Evolutionary conservation across 37 sponge, comb jelly and placozoan genomes (phyloP), one percentile per base, ranked within the genome.

Genomic region (Aplysina aerophoba): DNA sequence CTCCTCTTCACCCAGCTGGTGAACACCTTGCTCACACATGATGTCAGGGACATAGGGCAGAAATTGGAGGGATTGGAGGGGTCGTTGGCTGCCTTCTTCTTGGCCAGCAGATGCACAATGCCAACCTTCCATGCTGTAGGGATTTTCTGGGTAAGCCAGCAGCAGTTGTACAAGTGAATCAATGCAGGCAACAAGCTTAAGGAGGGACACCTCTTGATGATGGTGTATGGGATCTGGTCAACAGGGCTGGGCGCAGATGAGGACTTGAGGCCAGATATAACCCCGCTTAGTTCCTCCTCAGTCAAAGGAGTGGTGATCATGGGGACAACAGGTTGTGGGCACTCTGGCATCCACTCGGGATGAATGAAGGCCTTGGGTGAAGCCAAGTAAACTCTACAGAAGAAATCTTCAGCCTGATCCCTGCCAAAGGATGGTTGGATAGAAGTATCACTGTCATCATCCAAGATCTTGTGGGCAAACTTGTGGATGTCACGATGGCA

Each of bases 71-170:
- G 54, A 11, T 27, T 53, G n/a, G 55, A 55, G 72, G 57, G 27
- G 27, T 79, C 56, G 16, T 79, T 58, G 0, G n/a, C 80, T 31
- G 80, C 80, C 27, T 55, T 19, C n/a, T 68, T 35, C 69, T 68
- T n/a, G 17, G 28, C 69, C 17, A 68, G 27, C 30, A 68, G 30
- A 30, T 68, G 69, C 30, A 75, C 44, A n/a, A 75, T 27, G 21
- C 59, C 82, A 36, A 22, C 55, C 37, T 81, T 81, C 82, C 82
- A 81, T 28, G 56, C 59, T 35, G 39, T 20, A 30, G 82, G 82
- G 38, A 81, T 35, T 11, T 39, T 20, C 25, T n/a, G 31, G 22
- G 56, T 21, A 11, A 24, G 15, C 82, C 64, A 81, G 61, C 81
- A 81, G 81, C 30, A 30, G 38, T 81, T 81, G 64, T 25, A 61